Conservation (phyloP, 1,140 invertebrate genomes). For the Drosophila bocqueti region DNA sequence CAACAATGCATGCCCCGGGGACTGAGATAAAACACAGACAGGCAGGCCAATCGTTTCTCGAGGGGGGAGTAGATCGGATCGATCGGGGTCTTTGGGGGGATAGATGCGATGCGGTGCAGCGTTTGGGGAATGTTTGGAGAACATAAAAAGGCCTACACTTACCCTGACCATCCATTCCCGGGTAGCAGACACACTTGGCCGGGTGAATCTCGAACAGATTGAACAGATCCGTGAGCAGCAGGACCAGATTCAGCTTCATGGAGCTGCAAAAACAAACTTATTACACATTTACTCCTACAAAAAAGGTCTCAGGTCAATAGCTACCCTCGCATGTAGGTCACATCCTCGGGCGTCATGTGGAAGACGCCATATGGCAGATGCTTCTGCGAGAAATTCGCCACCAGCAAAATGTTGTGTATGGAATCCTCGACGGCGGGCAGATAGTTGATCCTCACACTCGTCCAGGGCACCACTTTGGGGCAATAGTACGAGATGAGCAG, state of each 20-base stretch:
- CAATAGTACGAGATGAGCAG: conserved; percentile 97
- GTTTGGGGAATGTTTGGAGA: conserved; percentile 23
- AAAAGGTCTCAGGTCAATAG: background rate
- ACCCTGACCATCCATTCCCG: conserved; percentile 87
- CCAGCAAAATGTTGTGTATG: conserved; percentile 96
- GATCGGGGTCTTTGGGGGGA: conserved; percentile 20
- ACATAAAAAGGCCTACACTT: conserved; percentile 65
- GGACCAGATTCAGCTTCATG: conserved; percentile 96
- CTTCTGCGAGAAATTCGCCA: conserved; percentile 94
- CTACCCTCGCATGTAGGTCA: conserved; percentile 97
- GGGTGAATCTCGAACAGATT: conserved; percentile 97
- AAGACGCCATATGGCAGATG: conserved; percentile 95
- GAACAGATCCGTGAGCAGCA: conserved; percentile 98
- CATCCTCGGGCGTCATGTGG: conserved; percentile 97
- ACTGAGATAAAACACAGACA: conserved; percentile 40
- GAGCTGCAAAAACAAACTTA: conserved; percentile 86
- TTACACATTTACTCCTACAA: background rate
- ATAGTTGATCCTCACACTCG: conserved; percentile 89
- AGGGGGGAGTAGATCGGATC: conserved; percentile 4
- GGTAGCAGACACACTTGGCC: conserved; percentile 93
- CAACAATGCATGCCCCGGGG: conserved; percentile 65
- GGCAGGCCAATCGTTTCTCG: conserved; percentile 52
- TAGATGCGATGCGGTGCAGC: conserved; percentile 76
- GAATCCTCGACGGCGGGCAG: conserved; percentile 91
- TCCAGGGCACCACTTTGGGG: conserved; percentile 93